Base-by-base conservation (phyloP, 2,888 invertebrate species). In the Cantharis rufa region DNA sequence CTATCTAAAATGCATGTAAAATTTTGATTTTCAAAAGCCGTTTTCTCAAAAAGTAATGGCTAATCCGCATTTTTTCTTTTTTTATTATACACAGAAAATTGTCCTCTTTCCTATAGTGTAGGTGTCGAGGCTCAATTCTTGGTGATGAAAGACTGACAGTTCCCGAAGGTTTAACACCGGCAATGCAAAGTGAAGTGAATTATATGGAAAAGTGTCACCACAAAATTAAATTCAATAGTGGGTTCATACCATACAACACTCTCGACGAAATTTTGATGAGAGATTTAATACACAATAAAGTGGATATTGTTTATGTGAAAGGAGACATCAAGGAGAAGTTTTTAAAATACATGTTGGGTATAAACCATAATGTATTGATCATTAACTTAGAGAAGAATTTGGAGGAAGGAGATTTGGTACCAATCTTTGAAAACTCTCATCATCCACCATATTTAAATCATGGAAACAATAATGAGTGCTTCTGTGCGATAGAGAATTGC, bases 271-370 rank as follows among this genome's bases (percentile, higher is more conserved):
- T 62, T 62, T 62, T 62, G 62, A 3, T 1, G 16, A 62, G 16
- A 62, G 16, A 62, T 62, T 15, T 62, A 15, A 15, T 62, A 10
- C 9, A 15, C 15, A 62, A 62, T 62, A n/a, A 13, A 2, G 62
- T 62, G 2, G 3, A 62, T 16, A 15, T 9, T 15, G 10, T 62
- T 62, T 15, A 62, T 15, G 62, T 62, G 16, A 62, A 62, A 27
- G 74, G 72, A 18, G 61, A 62, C 48, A 78, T 28, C 76, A 81
- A 71, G 62, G 16, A 62, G 15, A 16, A 62, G 15, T 62, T 62
- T 63, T 63, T 69, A 68, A n/a, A 10, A 72, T 28, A 62, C 74
- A 73, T 74, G 48, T 63, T 13, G 21, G 21, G 21, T 21, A 21
- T 21, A 18, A 77, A 64, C 66, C 72, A 74, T 16, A 28, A 28